phyloP scores from a whole-genome alignment of 2,888 invertebrate genomes.

The Ochropleura leucogaster region DNA sequence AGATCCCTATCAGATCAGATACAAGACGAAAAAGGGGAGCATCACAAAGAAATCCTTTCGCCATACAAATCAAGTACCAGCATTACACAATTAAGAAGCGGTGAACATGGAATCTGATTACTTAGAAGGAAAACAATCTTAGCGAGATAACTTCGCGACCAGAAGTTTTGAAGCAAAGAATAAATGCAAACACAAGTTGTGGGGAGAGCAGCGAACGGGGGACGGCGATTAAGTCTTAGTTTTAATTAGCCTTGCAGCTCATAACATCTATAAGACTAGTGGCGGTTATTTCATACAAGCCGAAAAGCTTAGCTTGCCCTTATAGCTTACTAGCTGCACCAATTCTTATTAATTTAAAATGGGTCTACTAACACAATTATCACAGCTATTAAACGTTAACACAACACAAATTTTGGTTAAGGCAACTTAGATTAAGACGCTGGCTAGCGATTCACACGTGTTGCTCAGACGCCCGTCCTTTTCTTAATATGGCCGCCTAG shows the following conservation, averaged over 20 bases:
- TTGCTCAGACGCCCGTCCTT: too few species aligned
- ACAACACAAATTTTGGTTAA: too few species aligned
- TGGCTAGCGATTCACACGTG: too few species aligned
- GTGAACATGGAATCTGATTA: constrained; percentile 65
- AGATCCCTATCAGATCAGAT: constrained; percentile 2
- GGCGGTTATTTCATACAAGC: too few species aligned
- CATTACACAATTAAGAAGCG: constrained; percentile 59
- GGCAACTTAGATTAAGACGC: too few species aligned
- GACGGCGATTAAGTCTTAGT: constrained; percentile 11
- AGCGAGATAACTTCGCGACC: constrained; percentile 64
- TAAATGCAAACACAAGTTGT: constrained; percentile 53
- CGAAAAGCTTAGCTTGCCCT: too few species aligned
- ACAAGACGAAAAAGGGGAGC: neutral
- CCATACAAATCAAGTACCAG: constrained; percentile 36
- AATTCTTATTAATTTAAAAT: too few species aligned
- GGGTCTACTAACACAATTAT: too few species aligned
- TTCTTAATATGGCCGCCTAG: too few species aligned
- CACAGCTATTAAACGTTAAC: too few species aligned
- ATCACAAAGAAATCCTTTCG: constrained; percentile 54
- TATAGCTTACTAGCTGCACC: too few species aligned
- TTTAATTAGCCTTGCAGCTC: constrained; percentile 5
- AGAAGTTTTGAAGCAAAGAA: constrained; percentile 56
- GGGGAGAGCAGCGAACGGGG: constrained; percentile 10
- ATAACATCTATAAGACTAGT: neutral
- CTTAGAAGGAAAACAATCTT: constrained; percentile 60